phyloP scores from a whole-genome alignment of 2,113 vertebrate genomes.

The Chionodraco myersi region DNA sequence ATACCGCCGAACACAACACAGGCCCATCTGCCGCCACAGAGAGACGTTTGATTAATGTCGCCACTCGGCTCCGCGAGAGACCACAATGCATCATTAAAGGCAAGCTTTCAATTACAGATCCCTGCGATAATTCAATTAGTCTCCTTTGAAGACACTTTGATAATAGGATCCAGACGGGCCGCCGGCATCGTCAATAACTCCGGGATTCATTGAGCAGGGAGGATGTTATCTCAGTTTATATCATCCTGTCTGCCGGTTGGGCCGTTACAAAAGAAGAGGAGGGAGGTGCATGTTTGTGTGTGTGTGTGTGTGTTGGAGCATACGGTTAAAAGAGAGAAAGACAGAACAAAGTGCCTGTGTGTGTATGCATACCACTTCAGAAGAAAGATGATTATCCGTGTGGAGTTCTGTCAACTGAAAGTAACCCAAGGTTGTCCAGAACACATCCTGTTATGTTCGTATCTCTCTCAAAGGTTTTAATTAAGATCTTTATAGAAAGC shows the following conservation, averaged over 20 bases:
- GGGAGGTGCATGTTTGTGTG: not conserved
- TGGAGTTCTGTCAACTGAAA: not conserved
- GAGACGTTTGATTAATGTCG: constrained; percentile 46
- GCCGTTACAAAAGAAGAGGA: not conserved
- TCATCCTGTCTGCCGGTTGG: constrained; percentile 34
- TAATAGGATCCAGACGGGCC: constrained; percentile 62
- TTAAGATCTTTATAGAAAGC: not conserved
- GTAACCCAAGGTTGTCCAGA: not conserved
- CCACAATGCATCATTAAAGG: constrained; percentile 61
- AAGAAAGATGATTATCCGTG: not conserved
- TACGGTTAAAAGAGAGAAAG: not conserved
- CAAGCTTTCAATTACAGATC: constrained; percentile 54
- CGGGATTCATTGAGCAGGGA: constrained; percentile 47
- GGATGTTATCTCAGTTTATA: constrained; percentile 46
- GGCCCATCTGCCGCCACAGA: not conserved
- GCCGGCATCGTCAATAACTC: constrained; percentile 61
- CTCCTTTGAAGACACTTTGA: constrained; percentile 69
- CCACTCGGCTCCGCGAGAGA: not conserved
- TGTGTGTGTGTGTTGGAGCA: not conserved
- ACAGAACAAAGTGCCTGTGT: not conserved
- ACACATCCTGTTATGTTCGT: not conserved
- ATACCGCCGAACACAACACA: not conserved
- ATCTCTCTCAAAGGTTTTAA: not conserved
- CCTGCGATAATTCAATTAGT: constrained; percentile 68
- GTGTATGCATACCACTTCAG: not conserved